Evolutionary conservation across 2,797 vertebrate species (phyloP).

Genomic region (Delichon dasypus): DNA sequence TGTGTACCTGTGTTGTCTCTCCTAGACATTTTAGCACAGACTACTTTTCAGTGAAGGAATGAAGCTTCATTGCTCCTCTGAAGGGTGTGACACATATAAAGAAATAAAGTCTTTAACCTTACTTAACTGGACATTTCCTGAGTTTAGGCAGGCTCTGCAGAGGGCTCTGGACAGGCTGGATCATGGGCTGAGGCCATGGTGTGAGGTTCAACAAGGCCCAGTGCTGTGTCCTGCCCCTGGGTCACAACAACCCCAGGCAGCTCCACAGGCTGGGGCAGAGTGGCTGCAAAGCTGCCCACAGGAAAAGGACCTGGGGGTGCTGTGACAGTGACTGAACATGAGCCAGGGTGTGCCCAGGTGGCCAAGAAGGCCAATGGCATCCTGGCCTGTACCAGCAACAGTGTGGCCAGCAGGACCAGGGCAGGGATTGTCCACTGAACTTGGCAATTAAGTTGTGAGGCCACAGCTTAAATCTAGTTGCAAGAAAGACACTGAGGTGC

Average conservation of each 20-base stretch:
- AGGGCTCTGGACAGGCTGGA: neutral
- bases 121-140: neutral
- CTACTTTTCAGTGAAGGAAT: neutral
- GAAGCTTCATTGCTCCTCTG: neutral
- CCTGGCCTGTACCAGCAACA: neutral
- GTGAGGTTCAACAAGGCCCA: neutral
- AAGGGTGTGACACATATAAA: neutral
- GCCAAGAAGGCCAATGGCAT: neutral
- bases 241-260: neutral
- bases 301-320: neutral
- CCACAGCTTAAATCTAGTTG: rapidly evolving
- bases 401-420: neutral
- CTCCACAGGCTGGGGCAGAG: neutral
- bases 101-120: neutral
- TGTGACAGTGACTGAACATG: neutral
- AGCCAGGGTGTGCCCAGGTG: neutral
- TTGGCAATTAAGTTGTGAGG: rapidly evolving
- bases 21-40: neutral
- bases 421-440: neutral
- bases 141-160: neutral
- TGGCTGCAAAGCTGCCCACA: neutral
- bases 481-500: neutral
- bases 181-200: neutral
- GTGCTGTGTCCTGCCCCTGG: neutral
- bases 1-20: neutral